phyloP scores from a whole-genome alignment of 1,140 invertebrate genomes.

The Pseudoatta argentina region DNA sequence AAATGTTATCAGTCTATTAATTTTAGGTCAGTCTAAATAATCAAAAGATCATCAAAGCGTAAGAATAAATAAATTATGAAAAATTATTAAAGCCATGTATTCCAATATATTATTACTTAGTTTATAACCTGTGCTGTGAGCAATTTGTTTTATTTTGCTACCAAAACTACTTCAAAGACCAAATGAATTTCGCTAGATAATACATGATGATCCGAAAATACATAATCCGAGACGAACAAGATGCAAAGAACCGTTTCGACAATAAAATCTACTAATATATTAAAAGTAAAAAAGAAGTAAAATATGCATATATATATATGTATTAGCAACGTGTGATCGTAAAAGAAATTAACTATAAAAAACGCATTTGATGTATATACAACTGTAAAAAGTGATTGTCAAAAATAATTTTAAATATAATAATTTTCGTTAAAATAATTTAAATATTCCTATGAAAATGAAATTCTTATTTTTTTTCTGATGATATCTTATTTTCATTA shows the following conservation, averaged over 20 bases:
- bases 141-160: background rate
- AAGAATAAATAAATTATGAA: conserved; percentile 49
- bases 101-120: background rate
- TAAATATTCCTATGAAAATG: background rate
- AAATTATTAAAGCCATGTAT: conserved; percentile 36
- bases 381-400: background rate
- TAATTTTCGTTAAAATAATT: background rate
- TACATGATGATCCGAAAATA: background rate
- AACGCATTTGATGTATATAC: background rate
- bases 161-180: background rate
- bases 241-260: background rate
- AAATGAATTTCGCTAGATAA: background rate
- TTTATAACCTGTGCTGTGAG: background rate
- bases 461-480: background rate
- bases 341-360: conserved; percentile 35
- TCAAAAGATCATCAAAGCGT: background rate
- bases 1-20: conserved; percentile 67
- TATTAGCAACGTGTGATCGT: no score
- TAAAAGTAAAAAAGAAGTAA: background rate
- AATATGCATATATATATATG: background rate
- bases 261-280: conserved; percentile 33
- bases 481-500: background rate
- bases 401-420: conserved; percentile 23
- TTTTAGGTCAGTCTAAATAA: conserved; percentile 65
- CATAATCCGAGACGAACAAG: background rate